phyloP scores from a whole-genome alignment of 2,113 vertebrate genomes.

The Neotoma lepida region DNA sequence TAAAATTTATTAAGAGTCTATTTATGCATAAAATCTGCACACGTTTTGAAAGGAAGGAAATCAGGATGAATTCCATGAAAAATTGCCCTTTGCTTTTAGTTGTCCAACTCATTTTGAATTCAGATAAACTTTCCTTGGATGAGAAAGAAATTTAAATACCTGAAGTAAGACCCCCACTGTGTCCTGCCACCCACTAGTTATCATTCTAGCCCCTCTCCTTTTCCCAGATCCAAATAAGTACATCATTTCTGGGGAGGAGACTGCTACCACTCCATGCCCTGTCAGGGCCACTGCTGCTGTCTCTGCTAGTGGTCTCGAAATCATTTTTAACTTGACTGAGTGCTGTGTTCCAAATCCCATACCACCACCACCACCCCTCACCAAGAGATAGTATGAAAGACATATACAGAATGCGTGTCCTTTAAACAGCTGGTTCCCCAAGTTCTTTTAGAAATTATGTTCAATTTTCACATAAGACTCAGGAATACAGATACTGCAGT shows the following conservation, averaged over 20 bases:
- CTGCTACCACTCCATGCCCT: slow-evolving; percentile 34
- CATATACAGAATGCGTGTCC: background rate
- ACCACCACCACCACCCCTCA: background rate
- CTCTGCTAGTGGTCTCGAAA: slow-evolving; percentile 56
- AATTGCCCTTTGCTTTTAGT: slow-evolving; percentile 48
- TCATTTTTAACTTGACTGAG: slow-evolving; percentile 73
- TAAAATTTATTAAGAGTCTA: slow-evolving; percentile 44
- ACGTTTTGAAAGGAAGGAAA: slow-evolving; percentile 57
- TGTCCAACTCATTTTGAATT: slow-evolving; percentile 36
- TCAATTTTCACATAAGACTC: slow-evolving; percentile 1
- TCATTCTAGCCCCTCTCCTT: slow-evolving; percentile 28
- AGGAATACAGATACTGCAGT: slow-evolving; percentile 29
- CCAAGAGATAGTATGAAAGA: slow-evolving; percentile 26
- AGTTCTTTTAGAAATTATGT: slow-evolving; percentile 17
- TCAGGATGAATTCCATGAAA: slow-evolving; percentile 53
- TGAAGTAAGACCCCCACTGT: background rate
- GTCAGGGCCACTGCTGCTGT: slow-evolving; percentile 20
- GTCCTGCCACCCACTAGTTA: background rate
- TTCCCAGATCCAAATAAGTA: slow-evolving; percentile 42
- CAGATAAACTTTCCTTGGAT: slow-evolving; percentile 50
- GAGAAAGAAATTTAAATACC: background rate
- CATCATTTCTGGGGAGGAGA: slow-evolving; percentile 38
- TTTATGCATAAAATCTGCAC: slow-evolving; percentile 40
- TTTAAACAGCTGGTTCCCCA: slow-evolving; percentile 57
- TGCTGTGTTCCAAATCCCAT: slow-evolving; percentile 65